These are phyloP conservation scores for Prolemur simus DNA, from an alignment of 2,113 vertebrate species.

Conservation along the genomic window DNA sequence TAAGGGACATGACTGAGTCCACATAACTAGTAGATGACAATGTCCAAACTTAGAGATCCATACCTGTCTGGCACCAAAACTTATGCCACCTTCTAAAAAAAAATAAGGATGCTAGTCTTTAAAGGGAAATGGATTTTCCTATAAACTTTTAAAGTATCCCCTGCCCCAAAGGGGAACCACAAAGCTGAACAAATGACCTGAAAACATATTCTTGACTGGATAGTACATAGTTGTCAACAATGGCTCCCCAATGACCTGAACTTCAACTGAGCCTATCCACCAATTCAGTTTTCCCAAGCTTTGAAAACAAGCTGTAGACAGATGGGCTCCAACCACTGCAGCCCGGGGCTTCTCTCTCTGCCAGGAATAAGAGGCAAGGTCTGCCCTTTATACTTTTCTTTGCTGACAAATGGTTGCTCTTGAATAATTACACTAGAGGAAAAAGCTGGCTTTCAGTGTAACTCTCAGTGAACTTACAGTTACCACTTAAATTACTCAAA, in stretches of 20 bases:
- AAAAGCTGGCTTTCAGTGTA: neutral
- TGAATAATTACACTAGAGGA: conserved; percentile 39
- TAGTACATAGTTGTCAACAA: neutral
- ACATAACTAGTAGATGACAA: neutral
- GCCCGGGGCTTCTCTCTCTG: neutral
- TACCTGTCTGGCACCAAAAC: neutral
- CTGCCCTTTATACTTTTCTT: neutral
- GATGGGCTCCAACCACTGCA: neutral
- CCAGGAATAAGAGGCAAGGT: neutral
- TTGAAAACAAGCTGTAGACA: neutral
- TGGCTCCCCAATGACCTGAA: neutral
- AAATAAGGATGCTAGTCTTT: neutral
- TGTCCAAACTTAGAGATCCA: neutral
- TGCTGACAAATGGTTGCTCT: neutral
- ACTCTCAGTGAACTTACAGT: neutral
- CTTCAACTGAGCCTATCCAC: neutral
- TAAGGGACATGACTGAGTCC: neutral
- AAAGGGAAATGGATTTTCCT: neutral
- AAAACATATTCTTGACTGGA: neutral
- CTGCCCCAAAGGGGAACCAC: neutral
- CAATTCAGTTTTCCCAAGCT: conserved; percentile 7
- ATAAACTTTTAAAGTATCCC: conserved; percentile 13
- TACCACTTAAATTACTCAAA: conserved; percentile 55
- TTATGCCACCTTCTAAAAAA: neutral
- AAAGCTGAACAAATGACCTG: neutral